These are phyloP conservation scores for Heloderma charlesbogerti DNA, from an alignment of 2,113 vertebrate species.

Conservation along the genomic window DNA sequence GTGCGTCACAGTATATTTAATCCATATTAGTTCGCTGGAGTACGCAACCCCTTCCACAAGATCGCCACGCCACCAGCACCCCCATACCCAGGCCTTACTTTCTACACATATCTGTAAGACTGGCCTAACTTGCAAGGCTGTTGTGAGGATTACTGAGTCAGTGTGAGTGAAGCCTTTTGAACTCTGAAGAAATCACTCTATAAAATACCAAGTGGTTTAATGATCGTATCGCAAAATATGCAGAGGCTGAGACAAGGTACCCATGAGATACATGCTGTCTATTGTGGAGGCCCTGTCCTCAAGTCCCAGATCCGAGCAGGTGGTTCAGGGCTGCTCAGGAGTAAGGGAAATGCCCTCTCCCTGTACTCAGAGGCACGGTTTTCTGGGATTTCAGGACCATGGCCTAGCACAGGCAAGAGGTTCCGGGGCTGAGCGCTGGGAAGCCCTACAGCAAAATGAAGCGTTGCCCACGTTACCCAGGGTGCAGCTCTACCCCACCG, in stretches of 20 bases:
- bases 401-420: background rate
- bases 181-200: background rate
- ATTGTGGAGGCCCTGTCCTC: background rate
- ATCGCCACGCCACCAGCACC: background rate
- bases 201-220: background rate
- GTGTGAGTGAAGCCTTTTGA: background rate
- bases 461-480: background rate
- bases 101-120: too few species aligned
- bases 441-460: background rate
- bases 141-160: background rate
- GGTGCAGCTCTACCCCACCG: background rate
- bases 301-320: background rate
- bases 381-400: background rate
- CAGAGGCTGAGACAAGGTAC: background rate
- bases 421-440: background rate
- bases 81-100: background rate
- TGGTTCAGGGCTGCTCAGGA: background rate
- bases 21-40: background rate
- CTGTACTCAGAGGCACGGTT: background rate
- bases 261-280: too few species aligned
- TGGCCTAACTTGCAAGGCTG: background rate
- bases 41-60: background rate
- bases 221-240: background rate
- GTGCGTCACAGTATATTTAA: background rate
- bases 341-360: background rate